Evolutionary conservation across 2,888 invertebrate species (phyloP), one percentile per base, ranked within the genome.

Genomic region (Pilophorus perplexus): DNA sequence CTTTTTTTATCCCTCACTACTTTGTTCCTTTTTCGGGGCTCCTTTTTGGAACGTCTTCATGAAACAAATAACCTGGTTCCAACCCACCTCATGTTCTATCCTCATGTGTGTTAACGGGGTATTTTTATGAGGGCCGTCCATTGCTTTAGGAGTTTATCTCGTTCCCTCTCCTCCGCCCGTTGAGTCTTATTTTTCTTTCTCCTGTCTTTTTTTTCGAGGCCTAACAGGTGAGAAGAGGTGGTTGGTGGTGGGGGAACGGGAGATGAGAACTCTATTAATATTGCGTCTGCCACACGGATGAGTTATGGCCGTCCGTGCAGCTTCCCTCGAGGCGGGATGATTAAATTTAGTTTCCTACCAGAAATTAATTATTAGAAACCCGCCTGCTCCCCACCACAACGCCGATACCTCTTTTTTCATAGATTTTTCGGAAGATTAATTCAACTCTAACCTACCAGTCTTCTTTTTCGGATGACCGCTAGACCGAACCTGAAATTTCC

Each of bases 181-280:
- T 23, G 12, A 12, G 3, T 8, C 20, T 20, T 23, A 42, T 42
- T 5, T 48, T 33, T 33, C 33, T 33, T 33, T 33, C 33, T 12
- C 33, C 6, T 33, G 6, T 33, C 33, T 33, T 33, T 33, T 12
- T 33, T 33, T 33, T 12, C 12, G 33, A 12, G 12, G 33, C 12
- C 6, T 33, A 33, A 33, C 33, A 33, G 33, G 33, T 33, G 33
- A 33, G 33, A 33, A 33, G 33, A 12, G 12, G 33, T 33, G 12
- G 33, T 8, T 33, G 33, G 33, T 33, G 12, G 33, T 33, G 33
- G 33, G 33, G 33, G 6, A 8, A 33, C n/a, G 52, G 28, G 14
- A 42, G 59, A 59, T 59, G 59, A 59, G 59, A 59, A 59, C 59
- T 59, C 59, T 59, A 59, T 59, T 59, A 59, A 59, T 59, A 59